Conservation (phyloP, 2,797 vertebrate species). For the Carapus acus region DNA sequence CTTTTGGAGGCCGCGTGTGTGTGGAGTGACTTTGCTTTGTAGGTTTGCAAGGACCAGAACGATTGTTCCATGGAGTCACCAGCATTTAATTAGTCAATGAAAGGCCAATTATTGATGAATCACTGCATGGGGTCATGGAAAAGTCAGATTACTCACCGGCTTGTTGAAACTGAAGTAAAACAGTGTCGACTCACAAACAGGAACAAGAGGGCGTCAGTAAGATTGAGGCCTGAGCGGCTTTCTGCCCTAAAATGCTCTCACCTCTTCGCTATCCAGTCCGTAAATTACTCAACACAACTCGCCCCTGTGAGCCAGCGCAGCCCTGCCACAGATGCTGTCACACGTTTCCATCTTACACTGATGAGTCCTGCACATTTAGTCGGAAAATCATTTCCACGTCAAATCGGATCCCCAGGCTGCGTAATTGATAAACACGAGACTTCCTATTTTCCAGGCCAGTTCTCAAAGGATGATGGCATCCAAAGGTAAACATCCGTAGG, state of each 20-base stretch:
- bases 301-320: constrained; percentile 13
- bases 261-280: constrained; percentile 32
- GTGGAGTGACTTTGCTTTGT: constrained; percentile 21
- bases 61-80: constrained; percentile 34
- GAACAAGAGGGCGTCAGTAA: constrained; percentile 43
- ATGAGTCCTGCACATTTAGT: no score
- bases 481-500: constrained; percentile 23
- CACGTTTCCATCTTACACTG: no score
- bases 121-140: constrained; percentile 34
- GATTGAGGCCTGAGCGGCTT: constrained; percentile 40
- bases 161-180: constrained; percentile 47
- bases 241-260: constrained; percentile 40
- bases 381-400: constrained; percentile 5
- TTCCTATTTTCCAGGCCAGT: constrained; percentile 24
- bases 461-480: constrained; percentile 13
- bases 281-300: constrained; percentile 29
- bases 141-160: constrained; percentile 57
- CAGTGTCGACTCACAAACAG: constrained; percentile 37
- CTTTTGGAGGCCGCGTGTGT: constrained; percentile 17
- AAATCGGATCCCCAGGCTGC: constrained; percentile 28
- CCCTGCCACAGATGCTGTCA: constrained; percentile 24
- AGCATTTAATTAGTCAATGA: constrained; percentile 29
- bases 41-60: constrained; percentile 6
- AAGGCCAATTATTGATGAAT: constrained; percentile 33
- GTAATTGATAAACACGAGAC: constrained; percentile 38